Evolutionary conservation across 2,113 vertebrate species (phyloP).

Genomic region (Caranx ignobilis): DNA sequence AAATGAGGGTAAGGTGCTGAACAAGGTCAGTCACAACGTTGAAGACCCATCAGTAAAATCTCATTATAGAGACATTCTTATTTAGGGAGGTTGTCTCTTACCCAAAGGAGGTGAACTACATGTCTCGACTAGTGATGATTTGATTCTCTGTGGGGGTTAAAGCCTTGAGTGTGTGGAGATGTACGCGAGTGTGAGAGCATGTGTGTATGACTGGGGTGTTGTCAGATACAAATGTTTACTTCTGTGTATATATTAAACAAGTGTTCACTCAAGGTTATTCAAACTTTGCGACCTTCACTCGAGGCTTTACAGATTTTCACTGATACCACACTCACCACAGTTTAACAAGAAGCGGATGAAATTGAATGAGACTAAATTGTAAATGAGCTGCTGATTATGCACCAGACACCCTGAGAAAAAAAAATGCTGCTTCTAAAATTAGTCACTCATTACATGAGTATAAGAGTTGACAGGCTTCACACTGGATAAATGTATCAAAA

Average conservation of each 20-base stretch:
- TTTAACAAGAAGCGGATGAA: background rate
- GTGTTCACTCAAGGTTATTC: background rate
- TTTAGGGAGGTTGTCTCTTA: conserved; percentile 72
- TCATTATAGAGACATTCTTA: conserved; percentile 75
- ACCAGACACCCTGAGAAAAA: background rate
- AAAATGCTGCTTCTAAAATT: background rate
- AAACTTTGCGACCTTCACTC: background rate
- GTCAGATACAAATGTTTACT: conserved; percentile 17
- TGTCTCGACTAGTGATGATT: conserved; percentile 62
- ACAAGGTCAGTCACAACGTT: conserved; percentile 75
- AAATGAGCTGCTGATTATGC: background rate
- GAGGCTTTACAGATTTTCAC: background rate
- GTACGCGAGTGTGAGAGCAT: background rate
- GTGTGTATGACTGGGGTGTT: background rate
- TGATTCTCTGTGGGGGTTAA: conserved; percentile 38
- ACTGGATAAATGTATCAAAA: conserved; percentile 6
- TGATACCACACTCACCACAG: background rate
- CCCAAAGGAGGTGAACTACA: conserved; percentile 68
- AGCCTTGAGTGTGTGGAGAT: conserved; percentile 3
- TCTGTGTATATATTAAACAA: background rate
- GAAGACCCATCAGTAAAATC: conserved; percentile 75
- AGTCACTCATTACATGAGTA: conserved; percentile 6
- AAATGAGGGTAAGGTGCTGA: conserved; percentile 76
- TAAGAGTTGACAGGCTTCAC: conserved; percentile 11
- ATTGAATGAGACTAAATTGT: background rate